phyloP scores from a whole-genome alignment of 2,888 invertebrate species.

The Oscheius sp. region DNA sequence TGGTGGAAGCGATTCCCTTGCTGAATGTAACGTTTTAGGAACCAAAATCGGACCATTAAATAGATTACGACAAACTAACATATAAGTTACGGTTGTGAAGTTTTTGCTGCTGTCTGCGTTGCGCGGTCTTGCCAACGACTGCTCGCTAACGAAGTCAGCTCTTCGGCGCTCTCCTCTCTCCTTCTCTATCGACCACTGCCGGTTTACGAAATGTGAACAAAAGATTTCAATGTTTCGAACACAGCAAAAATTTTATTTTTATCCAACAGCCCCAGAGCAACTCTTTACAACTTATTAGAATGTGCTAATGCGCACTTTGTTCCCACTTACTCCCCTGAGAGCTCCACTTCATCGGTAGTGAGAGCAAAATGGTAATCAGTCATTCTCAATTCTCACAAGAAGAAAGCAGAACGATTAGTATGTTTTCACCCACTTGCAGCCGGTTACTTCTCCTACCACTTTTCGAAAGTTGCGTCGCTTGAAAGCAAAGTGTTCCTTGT shows the following conservation, averaged over 20 bases:
- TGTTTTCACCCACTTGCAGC: neutral
- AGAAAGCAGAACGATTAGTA: neutral
- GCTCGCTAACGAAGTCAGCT: conserved; percentile 38
- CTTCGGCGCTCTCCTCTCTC: conserved; percentile 37
- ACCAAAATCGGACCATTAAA: too few species aligned
- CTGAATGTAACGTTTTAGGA: too few species aligned
- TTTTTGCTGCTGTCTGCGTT: conserved; percentile 31
- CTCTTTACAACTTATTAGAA: conserved; percentile 3
- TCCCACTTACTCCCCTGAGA: conserved; percentile 11
- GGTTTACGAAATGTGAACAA: conserved; percentile 37
- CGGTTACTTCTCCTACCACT: conserved; percentile 9
- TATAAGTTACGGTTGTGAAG: conserved; percentile 29
- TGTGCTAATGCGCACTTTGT: conserved; percentile 15
- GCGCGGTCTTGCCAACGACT: conserved; percentile 29
- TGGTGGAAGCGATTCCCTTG: neutral
- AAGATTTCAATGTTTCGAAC: conserved; percentile 33
- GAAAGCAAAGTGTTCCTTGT: neutral
- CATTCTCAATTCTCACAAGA: conserved; percentile 21
- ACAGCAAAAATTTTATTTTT: conserved; percentile 14
- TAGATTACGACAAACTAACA: neutral
- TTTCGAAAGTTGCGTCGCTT: neutral
- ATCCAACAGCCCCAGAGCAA: too few species aligned
- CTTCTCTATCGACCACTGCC: conserved; percentile 38
- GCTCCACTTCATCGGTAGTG: conserved; percentile 16
- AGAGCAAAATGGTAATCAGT: conserved; percentile 28